Conservation (phyloP, 2,888 invertebrate genomes). For the Dynastes maya region DNA sequence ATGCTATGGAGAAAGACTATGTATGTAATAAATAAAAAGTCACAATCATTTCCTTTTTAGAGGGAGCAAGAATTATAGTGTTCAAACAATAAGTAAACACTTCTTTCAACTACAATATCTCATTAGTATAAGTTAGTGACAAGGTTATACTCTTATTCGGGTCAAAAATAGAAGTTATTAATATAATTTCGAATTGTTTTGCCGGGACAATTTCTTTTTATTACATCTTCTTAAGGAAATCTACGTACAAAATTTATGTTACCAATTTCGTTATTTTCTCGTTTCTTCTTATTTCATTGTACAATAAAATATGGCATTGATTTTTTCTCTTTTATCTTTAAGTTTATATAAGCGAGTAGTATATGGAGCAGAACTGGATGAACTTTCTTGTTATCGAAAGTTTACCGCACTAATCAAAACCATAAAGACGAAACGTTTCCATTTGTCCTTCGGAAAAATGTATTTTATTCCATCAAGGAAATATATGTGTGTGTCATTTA, state of each 20-base stretch:
- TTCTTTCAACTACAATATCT: too few relatives aligned
- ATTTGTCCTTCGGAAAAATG: constrained; percentile 22
- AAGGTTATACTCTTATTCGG: too few relatives aligned
- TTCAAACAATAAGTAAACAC: too few relatives aligned
- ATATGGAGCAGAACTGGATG: not conserved
- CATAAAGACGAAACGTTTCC: constrained; percentile 9
- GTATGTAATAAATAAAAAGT: too few relatives aligned
- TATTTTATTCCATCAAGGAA: constrained; percentile 18
- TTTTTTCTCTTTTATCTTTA: constrained; percentile 1
- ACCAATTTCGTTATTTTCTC: constrained; percentile 1
- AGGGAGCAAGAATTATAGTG: too few relatives aligned
- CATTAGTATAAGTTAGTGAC: too few relatives aligned
- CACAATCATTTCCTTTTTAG: too few relatives aligned
- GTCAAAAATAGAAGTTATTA: not conserved
- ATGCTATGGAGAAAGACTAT: too few relatives aligned
- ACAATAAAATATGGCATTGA: not conserved
- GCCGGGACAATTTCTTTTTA: not conserved
- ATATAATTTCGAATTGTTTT: not conserved
- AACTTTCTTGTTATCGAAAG: constrained; percentile 15
- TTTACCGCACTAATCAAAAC: constrained; percentile 19
- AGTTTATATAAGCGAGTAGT: not conserved
- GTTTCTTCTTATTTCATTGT: not conserved
- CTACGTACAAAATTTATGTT: constrained; percentile 5
- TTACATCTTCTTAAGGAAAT: not conserved
- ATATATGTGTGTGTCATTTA: constrained; percentile 17